A percentile compares a stretch with the other conserved stretches of the same genome.
Evolutionary conservation across 2,888 invertebrate genomes (phyloP).

Genomic region (Drosophila tripunctata): DNA sequence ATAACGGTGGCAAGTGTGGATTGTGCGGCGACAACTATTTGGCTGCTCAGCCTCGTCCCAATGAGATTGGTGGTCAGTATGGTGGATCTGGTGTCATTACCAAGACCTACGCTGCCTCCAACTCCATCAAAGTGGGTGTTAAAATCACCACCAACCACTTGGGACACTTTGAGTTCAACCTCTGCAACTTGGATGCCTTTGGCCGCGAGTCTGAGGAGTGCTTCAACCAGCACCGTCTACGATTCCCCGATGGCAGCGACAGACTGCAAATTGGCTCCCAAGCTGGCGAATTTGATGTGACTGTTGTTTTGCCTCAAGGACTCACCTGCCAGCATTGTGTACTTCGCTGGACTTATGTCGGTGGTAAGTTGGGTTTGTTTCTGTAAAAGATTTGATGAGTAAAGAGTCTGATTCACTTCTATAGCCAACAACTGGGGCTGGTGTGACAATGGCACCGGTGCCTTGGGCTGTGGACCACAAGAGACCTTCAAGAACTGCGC

Average conservation of each 20-base stretch:
- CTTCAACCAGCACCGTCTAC: slow-evolving; percentile 84
- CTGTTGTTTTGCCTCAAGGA: slow-evolving; percentile 83
- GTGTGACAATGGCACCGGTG: slow-evolving; percentile 82
- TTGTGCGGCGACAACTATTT: slow-evolving; percentile 86
- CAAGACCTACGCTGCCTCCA: slow-evolving; percentile 75
- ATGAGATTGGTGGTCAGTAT: slow-evolving; percentile 86
- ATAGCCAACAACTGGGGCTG: slow-evolving; percentile 85
- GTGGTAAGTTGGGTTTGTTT: too few species aligned
- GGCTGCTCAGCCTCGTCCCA: slow-evolving; percentile 84
- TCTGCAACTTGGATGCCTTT: slow-evolving; percentile 85
- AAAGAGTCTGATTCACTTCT: background rate
- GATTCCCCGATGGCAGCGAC: slow-evolving; percentile 78
- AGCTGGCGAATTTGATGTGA: slow-evolving; percentile 73
- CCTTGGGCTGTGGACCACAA: slow-evolving; percentile 85
- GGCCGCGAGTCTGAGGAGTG: slow-evolving; percentile 85
- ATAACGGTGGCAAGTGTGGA: slow-evolving; percentile 85
- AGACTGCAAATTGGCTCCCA: slow-evolving; percentile 59
- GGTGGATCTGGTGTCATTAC: slow-evolving; percentile 85
- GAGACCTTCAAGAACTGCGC: slow-evolving; percentile 86
- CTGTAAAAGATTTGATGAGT: too few species aligned
- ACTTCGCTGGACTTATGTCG: slow-evolving; percentile 86
- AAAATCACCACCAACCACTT: slow-evolving; percentile 85
- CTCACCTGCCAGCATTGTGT: slow-evolving; percentile 86
- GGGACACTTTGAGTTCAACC: slow-evolving; percentile 85
- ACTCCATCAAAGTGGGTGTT: slow-evolving; percentile 75